Evolutionary conservation across 2,888 invertebrate genomes (phyloP).

Genomic region (Adineta ricciae): DNA sequence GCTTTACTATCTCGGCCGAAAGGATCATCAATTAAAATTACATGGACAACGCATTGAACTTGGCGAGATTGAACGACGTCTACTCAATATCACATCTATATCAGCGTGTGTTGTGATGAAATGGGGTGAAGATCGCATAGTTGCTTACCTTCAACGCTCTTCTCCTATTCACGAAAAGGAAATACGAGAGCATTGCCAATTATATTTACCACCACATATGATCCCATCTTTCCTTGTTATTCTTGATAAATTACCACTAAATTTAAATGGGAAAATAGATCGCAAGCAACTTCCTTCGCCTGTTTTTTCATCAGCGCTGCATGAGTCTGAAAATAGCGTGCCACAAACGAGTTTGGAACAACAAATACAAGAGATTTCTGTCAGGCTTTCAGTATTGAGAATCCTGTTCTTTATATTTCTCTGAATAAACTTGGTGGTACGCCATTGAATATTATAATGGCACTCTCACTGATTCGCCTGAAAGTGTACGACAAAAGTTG

Average conservation of each 20-base stretch:
- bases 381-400: too few relatives aligned
- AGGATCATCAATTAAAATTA: conserved; percentile 18
- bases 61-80: conserved; percentile 8
- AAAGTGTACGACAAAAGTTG: too few relatives aligned
- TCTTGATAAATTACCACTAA: not conserved
- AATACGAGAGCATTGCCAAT: not conserved
- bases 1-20: not conserved
- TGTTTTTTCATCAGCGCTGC: too few relatives aligned
- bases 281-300: not conserved
- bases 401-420: too few relatives aligned
- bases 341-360: too few relatives aligned
- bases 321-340: too few relatives aligned
- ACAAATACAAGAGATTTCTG: too few relatives aligned
- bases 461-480: too few relatives aligned
- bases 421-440: too few relatives aligned
- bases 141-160: not conserved
- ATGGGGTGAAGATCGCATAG: not conserved
- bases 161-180: not conserved
- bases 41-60: conserved; percentile 21
- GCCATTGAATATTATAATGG: too few relatives aligned
- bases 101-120: not conserved
- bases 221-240: not conserved
- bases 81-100: not conserved
- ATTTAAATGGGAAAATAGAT: not conserved
- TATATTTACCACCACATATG: not conserved